Base-by-base conservation (phyloP, 1,140 invertebrate genomes). In the Pseudomyrmex cubaensis region DNA sequence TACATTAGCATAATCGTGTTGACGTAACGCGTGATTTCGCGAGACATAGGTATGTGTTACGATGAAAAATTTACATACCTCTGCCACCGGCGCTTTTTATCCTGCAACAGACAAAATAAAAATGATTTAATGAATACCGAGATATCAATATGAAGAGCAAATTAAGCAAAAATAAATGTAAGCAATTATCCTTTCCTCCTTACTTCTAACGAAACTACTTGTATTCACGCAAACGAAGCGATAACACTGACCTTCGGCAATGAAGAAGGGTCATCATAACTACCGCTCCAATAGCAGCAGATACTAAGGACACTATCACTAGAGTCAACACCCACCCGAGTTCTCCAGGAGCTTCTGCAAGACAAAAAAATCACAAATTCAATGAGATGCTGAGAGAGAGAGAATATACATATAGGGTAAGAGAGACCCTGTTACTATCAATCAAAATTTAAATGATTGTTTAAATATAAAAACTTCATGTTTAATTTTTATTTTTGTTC, bases 231-330 rank as follows among this genome's bases (percentile, higher is more conserved):
- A 57, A 48, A 64, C n/a, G 17, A 22, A 35, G n/a, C 20, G 2
- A 75, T 63, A 64, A 22, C 89, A 93, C 93, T 89, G 86, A 95
- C 95, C 94, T 95, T 87, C 95, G 89, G 89, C 95, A 95, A 82
- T 95, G 94, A 67, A 95, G 92, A 66, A 95, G 91, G 73, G 94
- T 94, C 85, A 95, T 94, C 95, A 95, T 95, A 72, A 95, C 91
- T 57, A 95, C 94, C 56, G 95, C 95, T n/a, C 95, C 95, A 76
- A 95, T 94, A 48, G 94, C 93, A 50, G 95, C 95, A 66, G 95
- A 95, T 78, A 95, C 90, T 74, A 95, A 86, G 15, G 95, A 95
- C 54, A 95, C 95, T 84, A 95, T 94, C 70, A 95, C 93, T 72
- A 95, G 89, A 70, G 95, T 95, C 62, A 95, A 89, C 74, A 95